phyloP scores from a whole-genome alignment of 2,888 invertebrate genomes.

The Melieria picta region DNA sequence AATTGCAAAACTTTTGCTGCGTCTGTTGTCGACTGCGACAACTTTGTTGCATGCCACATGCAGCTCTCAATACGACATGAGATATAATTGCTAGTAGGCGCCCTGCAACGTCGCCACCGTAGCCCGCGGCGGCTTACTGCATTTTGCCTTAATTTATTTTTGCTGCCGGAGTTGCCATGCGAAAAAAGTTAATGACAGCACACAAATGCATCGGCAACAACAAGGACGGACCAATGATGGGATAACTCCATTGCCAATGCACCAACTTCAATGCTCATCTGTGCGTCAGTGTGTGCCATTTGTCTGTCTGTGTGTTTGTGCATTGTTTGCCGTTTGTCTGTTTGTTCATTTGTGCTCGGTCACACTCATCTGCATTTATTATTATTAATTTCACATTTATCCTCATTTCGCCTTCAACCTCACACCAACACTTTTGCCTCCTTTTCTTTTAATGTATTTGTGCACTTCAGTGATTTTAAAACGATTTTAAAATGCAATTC shows the following conservation, averaged over 20 bases:
- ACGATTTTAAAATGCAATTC: background rate
- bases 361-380: background rate
- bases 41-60: constrained; percentile 13
- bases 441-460: constrained; percentile 9
- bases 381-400: constrained; percentile 13
- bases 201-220: background rate
- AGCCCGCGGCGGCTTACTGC: no score
- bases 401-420: background rate
- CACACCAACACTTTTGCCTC: background rate
- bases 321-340: background rate
- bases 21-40: constrained; percentile 5
- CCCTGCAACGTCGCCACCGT: no score
- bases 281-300: background rate
- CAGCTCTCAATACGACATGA: background rate
- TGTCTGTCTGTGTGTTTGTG: background rate
- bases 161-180: background rate
- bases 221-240: background rate
- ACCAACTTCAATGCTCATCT: background rate
- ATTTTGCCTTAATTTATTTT: no score
- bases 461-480: constrained; percentile 20
- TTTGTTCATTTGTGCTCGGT: background rate
- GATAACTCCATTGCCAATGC: background rate
- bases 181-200: background rate
- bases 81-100: no score
- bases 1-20: constrained; percentile 50